Base-by-base conservation (phyloP, 2,797 vertebrate genomes). In the Mormyrops boulengeri region DNA sequence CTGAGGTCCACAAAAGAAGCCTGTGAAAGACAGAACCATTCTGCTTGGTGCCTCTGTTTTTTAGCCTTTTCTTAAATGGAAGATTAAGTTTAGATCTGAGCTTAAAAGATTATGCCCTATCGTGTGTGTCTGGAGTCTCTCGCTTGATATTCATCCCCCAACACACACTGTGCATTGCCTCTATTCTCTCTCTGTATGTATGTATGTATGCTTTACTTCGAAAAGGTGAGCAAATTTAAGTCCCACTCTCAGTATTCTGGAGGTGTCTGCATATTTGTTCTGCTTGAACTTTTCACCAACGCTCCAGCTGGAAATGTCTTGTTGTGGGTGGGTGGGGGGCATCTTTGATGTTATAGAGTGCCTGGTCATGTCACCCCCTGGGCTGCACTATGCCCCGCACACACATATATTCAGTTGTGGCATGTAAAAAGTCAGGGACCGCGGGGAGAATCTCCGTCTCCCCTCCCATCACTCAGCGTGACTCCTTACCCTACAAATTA, bases 11-110 rank as follows among this genome's bases (percentile, higher is more conserved):
- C 57, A 62, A 62, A 26, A 62, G n/a, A 8, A 60, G n/a, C n/a
- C 9, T 66, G 66, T 69, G 66, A 69, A 17, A 17, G 30, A 73
- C 12, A 38, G 66, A 73, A 73, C 66, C 47, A 50, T 85, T 86
- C 26, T 52, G 93, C 94, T 94, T 94, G 90, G 94, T 95, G 94
- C 94, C 95, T 96, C 92, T 89, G 57, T 86, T 92, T 93, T 90
- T 91, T 92, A 92, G 93, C 92, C 88, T 91, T 93, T 94, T 94
- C 93, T 87, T 95, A 94, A 95, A 95, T 94, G 92, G 94, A 93
- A 95, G 94, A 96, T 95, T 95, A 94, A 91, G 93, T 96, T 95
- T 93, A 95, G 94, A 95, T 95, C 93, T 93, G 91, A 93, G 94
- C 91, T 95, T 95, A 94, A 94, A 93, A 95, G 94, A 95, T 95